Percentiles rank a stretch among this genome's conserved stretches.
phyloP scores from a whole-genome alignment of 2,888 invertebrate genomes.

The Oscheius sp. region DNA sequence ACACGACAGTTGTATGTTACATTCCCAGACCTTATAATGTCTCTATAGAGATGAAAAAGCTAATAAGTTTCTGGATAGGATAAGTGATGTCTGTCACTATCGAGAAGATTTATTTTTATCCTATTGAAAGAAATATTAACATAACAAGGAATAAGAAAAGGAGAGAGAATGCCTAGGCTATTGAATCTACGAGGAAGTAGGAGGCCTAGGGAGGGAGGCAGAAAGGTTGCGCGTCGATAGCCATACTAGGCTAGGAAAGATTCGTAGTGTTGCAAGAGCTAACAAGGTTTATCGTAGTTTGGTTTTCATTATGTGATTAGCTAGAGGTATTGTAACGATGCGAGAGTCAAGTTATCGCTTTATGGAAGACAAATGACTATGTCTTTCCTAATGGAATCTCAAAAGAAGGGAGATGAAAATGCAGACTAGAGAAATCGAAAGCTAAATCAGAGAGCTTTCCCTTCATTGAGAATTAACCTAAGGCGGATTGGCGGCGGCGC shows the following conservation, averaged over 20 bases:
- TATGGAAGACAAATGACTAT: no score
- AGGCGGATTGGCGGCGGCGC: constrained; percentile 28
- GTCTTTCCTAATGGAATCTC: no score
- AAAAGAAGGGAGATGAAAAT: neutral
- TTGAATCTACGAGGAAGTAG: constrained; percentile 24
- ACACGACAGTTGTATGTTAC: no score
- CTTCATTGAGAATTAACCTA: constrained; percentile 28
- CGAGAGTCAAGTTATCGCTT: no score
- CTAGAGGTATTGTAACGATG: no score
- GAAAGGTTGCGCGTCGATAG: constrained; percentile 27
- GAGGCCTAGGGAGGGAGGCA: no score
- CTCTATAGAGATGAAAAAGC: no score
- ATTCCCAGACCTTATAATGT: no score
- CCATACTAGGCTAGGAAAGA: constrained; percentile 24
- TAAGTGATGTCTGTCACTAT: no score
- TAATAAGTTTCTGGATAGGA: no score
- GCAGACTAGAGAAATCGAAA: constrained; percentile 4
- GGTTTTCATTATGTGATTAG: no score
- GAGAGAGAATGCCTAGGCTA: constrained; percentile 14
- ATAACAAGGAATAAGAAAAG: neutral
- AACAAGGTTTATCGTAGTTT: constrained; percentile 3
- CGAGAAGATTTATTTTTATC: neutral
- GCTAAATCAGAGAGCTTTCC: constrained; percentile 20
- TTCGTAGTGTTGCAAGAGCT: constrained; percentile 17
- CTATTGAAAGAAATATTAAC: neutral